Evolutionary conservation across 2,888 invertebrate genomes (phyloP), one percentile per base, ranked within the genome.

Genomic region (Deroplatys truncata): DNA sequence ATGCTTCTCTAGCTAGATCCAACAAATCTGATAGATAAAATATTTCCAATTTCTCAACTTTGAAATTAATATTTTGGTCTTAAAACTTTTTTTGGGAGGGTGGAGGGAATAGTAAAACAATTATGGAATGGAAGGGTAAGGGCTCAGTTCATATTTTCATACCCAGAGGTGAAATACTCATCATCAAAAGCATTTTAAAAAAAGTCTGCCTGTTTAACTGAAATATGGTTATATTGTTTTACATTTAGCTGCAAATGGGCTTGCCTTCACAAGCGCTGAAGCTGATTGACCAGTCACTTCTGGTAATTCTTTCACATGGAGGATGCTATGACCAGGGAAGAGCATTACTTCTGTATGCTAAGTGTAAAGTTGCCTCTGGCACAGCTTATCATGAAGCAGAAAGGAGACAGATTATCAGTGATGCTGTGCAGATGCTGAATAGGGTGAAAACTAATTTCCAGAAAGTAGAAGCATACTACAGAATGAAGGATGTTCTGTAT

Each of bases 291-390:
- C 95, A 96, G 93, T 95, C 96, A 89, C 94, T 97, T 92, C 95
- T 96, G 13, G 94, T 95, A 56, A 95, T 98, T 86, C 95, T 98
- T 93, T 96, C 97, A 0, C 97, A 98, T 92, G 98, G 98, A 1
- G 97, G 97, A 28, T 94, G 96, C 31, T 97, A 96, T 92, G 98
- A 98, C 93, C 95, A 96, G 92, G 98, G 97, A 1, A 95, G 97
- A 93, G 96, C 96, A 0, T 94, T 96, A 92, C 94, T 98, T 90
- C 94, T 98, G 25, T 97, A 97, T 92, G 96, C 97, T 0, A 97
- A 97, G 92, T 98, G 98, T 93, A 94, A 96, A 43, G 94, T 97
- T 84, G 97, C 97, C 0, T 95, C 96, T 72, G 95, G 96, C 2
- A 94, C 95, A 9, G 91, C 92, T 84, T 84, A 82, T 90, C 90